Conservation (phyloP, 2,797 vertebrate species). For the Alectoris magna region DNA sequence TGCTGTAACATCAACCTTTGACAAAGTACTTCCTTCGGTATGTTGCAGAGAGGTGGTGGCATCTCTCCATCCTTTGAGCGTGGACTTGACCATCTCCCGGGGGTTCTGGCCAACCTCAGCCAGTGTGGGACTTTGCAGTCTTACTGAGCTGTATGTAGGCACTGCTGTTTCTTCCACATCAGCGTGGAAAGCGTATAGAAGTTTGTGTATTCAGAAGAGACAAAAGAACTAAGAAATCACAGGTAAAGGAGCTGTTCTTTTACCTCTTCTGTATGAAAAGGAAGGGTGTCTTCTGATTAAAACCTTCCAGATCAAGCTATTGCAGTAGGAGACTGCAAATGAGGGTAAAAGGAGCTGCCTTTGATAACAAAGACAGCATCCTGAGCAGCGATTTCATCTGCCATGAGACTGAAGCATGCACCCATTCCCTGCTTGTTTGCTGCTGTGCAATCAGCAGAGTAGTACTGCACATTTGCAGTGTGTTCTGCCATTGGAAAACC, state of each 20-base stretch:
- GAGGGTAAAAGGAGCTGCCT: background rate
- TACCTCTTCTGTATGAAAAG: background rate
- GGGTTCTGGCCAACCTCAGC: too few relatives aligned
- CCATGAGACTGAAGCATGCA: rapidly evolving
- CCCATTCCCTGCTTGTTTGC: background rate
- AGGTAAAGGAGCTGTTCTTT: background rate
- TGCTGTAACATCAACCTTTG: rapidly evolving
- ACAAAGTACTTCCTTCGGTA: background rate
- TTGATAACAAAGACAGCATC: background rate
- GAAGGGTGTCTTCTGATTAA: background rate
- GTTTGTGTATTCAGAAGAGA: background rate
- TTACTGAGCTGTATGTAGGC: background rate
- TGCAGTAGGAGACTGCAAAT: background rate
- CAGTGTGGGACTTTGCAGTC: background rate
- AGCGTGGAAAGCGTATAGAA: rapidly evolving
- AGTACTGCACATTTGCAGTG: background rate
- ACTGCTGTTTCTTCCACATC: background rate
- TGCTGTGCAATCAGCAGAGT: background rate
- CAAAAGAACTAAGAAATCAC: background rate
- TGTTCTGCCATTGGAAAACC: background rate
- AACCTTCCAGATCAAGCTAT: background rate
- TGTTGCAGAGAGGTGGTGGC: background rate
- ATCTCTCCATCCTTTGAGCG: background rate
- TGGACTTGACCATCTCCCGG: background rate
- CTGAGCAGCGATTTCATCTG: rapidly evolving